These are phyloP conservation scores for Papilio dardanus DNA, from an alignment of 1,140 invertebrate species.

Conservation along the genomic window DNA sequence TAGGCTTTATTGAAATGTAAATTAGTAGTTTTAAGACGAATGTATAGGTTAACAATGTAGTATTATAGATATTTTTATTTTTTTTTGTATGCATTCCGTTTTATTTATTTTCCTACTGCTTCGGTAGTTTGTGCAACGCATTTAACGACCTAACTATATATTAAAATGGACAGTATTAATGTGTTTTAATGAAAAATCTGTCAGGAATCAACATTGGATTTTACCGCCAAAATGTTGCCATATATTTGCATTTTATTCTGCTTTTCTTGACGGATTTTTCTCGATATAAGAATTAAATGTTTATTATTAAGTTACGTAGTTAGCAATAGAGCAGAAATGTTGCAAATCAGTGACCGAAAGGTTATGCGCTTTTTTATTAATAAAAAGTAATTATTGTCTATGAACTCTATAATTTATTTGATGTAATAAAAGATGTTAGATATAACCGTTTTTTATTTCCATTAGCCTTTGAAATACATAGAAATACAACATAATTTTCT, in stretches of 20 bases:
- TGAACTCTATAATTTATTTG: constrained; percentile 78
- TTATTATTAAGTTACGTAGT: constrained; percentile 59
- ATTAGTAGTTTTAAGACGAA: constrained; percentile 59
- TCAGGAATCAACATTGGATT: constrained; percentile 29
- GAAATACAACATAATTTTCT: no score
- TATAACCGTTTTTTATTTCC: constrained; percentile 46
- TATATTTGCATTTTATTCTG: constrained; percentile 20
- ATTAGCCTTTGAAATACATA: neutral
- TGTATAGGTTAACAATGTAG: constrained; percentile 50
- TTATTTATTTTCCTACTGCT: constrained; percentile 64
- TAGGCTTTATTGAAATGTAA: constrained; percentile 58
- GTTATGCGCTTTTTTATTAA: constrained; percentile 55
- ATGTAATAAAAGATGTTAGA: constrained; percentile 79
- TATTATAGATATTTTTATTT: constrained; percentile 43
- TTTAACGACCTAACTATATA: constrained; percentile 54
- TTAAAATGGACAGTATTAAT: constrained; percentile 64
- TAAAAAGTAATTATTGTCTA: constrained; percentile 67
- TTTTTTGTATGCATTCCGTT: constrained; percentile 56
- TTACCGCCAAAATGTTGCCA: constrained; percentile 49
- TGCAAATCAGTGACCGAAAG: constrained; percentile 42
- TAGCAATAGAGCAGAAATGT: constrained; percentile 47
- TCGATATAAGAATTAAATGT: constrained; percentile 36
- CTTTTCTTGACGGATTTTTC: constrained; percentile 28
- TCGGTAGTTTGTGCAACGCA: constrained; percentile 50
- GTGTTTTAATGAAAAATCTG: constrained; percentile 44